Conservation (phyloP, 2,888 invertebrate genomes). For the Sipunculus nudus region DNA sequence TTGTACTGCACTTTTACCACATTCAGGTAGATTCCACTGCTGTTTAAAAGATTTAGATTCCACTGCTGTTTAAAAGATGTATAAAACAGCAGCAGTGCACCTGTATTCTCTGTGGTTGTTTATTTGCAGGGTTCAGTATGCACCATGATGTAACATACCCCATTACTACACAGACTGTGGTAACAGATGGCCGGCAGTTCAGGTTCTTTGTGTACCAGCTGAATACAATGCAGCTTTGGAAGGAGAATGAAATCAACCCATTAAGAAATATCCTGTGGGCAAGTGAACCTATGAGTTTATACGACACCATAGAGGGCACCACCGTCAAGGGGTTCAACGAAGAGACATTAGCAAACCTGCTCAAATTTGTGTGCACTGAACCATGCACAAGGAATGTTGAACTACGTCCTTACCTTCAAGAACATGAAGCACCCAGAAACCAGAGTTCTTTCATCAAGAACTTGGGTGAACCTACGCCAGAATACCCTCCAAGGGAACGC, state of each 20-base stretch:
- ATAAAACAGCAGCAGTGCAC: not conserved
- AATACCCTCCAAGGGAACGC: conserved; percentile 24
- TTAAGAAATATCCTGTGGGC: conserved; percentile 84
- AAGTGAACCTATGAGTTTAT: conserved; percentile 77
- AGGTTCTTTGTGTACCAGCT: conserved; percentile 91
- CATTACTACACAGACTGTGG: conserved; percentile 83
- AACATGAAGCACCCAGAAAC: conserved; percentile 52
- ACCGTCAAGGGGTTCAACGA: conserved; percentile 78
- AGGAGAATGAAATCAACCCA: conserved; percentile 71
- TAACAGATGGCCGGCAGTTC: conserved; percentile 88
- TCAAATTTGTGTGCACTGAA: conserved; percentile 75
- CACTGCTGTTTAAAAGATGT: too few species aligned
- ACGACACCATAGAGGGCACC: conserved; percentile 74
- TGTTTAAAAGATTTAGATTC: too few species aligned
- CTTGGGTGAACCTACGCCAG: conserved; percentile 31
- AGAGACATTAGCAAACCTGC: conserved; percentile 76
- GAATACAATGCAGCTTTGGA: conserved; percentile 79
- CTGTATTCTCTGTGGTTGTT: not conserved
- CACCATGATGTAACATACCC: conserved; percentile 92
- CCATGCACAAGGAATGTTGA: conserved; percentile 69
- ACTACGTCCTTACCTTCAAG: conserved; percentile 79
- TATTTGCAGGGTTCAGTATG: conserved; percentile 79
- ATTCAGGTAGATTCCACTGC: too few species aligned
- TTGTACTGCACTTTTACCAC: too few species aligned
- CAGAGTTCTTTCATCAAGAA: conserved; percentile 26